phyloP scores from a whole-genome alignment of 2,888 invertebrate species.

The Drosophila kambysellisi region DNA sequence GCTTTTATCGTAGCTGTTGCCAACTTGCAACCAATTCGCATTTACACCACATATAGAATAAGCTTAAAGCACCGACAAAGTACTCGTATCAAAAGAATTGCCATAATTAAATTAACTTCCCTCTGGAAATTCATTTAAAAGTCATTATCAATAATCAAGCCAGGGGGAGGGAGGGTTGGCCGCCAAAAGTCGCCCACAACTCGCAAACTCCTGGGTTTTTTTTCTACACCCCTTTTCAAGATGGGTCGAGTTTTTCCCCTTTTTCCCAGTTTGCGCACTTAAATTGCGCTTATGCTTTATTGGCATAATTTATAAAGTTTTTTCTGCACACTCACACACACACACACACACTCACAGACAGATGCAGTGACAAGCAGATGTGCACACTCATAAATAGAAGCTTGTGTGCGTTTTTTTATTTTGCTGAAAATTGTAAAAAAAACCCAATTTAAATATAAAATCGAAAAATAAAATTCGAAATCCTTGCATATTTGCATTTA shows the following conservation, averaged over 20 bases:
- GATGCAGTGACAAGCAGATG: constrained; percentile 28
- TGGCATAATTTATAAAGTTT: constrained; percentile 77
- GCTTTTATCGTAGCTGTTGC: not conserved
- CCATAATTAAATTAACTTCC: constrained; percentile 74
- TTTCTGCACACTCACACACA: constrained; percentile 19
- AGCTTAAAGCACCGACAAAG: constrained; percentile 24
- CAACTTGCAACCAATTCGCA: constrained; percentile 10
- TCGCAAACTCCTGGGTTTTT: constrained; percentile 1
- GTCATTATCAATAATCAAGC: constrained; percentile 76
- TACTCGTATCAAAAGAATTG: constrained; percentile 59
- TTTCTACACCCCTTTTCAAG: constrained; percentile 22
- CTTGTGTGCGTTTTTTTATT: constrained; percentile 45
- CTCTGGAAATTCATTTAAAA: constrained; percentile 74
- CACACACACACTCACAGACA: constrained; percentile 10
- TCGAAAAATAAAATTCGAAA: constrained; percentile 13
- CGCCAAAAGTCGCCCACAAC: constrained; percentile 27
- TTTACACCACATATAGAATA: constrained; percentile 33
- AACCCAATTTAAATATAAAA: constrained; percentile 55
- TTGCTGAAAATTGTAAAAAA: constrained; percentile 67
- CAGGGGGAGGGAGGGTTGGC: not conserved
- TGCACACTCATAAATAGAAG: constrained; percentile 42
- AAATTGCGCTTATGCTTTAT: constrained; percentile 77
- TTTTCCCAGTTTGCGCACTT: constrained; percentile 64
- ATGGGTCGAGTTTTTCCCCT: constrained; percentile 27
- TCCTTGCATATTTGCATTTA: constrained; percentile 68